phyloP scores from a whole-genome alignment of 2,797 vertebrate species.

The Xenopus petersii region DNA sequence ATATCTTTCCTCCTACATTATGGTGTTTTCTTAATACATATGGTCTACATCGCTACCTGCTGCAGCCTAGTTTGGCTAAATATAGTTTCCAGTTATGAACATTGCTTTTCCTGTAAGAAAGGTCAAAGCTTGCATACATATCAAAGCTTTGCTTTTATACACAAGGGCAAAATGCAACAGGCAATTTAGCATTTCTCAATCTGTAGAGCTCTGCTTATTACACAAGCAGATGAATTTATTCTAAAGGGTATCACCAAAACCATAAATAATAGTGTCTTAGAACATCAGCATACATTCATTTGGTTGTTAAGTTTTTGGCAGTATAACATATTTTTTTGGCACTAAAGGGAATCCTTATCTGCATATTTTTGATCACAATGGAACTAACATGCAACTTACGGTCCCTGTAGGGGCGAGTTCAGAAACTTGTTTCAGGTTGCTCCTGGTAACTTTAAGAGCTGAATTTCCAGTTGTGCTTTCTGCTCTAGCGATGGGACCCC shows the following conservation, averaged over 20 bases:
- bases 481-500: too few relatives aligned
- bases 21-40: slow-evolving; percentile 52
- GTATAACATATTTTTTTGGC: too few relatives aligned
- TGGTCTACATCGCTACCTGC: slow-evolving; percentile 71
- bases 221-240: neutral
- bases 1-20: slow-evolving; percentile 52
- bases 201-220: neutral
- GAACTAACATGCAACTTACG: too few relatives aligned
- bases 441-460: too few relatives aligned
- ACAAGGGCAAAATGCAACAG: slow-evolving; percentile 4
- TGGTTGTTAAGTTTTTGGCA: too few relatives aligned
- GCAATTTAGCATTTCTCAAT: neutral
- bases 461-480: too few relatives aligned
- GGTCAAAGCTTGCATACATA: slow-evolving; percentile 65
- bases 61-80: slow-evolving; percentile 67
- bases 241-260: neutral
- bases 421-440: too few relatives aligned
- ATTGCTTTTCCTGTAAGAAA: slow-evolving; percentile 70
- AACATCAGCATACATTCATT: too few relatives aligned
- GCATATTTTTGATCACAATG: too few relatives aligned
- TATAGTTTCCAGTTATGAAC: slow-evolving; percentile 73
- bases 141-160: slow-evolving; percentile 61
- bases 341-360: too few relatives aligned
- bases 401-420: too few relatives aligned
- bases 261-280: too few relatives aligned